Evolutionary conservation across 1,140 invertebrate genomes (phyloP).

Genomic region (Lethocerus indicus): DNA sequence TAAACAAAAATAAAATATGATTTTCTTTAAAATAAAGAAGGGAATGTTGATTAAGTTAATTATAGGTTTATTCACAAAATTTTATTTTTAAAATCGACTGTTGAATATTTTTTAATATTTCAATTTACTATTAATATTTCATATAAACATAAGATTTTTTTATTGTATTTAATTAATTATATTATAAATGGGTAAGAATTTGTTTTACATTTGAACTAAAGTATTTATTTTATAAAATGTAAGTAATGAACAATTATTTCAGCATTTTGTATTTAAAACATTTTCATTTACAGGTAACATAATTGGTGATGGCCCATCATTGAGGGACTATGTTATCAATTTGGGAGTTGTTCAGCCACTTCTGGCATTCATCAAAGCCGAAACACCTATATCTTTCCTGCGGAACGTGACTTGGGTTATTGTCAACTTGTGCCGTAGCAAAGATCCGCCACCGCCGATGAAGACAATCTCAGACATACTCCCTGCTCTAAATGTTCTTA

Average conservation of each 20-base stretch:
- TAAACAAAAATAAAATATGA: no score
- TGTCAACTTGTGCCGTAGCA: slow-evolving; percentile 91
- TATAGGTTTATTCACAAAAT: no score
- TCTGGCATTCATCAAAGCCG: slow-evolving; percentile 78
- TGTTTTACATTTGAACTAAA: no score
- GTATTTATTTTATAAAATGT: no score
- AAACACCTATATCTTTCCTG: slow-evolving; percentile 82
- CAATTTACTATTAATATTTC: slow-evolving; percentile 1
- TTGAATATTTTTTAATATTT: no score
- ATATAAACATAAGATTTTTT: neutral
- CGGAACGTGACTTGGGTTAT: slow-evolving; percentile 98
- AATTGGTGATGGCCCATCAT: slow-evolving; percentile 72
- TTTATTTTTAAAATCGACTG: no score
- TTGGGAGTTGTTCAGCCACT: slow-evolving; percentile 78
- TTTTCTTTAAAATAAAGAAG: no score
- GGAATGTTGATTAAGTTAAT: no score
- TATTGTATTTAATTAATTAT: neutral
- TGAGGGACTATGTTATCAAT: slow-evolving; percentile 84
- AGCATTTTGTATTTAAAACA: neutral
- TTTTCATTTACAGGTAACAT: slow-evolving; percentile 9
- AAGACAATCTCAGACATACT: slow-evolving; percentile 83
- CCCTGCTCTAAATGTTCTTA: slow-evolving; percentile 83
- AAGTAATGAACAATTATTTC: neutral
- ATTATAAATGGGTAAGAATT: no score
- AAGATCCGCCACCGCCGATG: slow-evolving; percentile 77